These are phyloP conservation scores for Manis crassicaudata DNA, from an alignment of 2,797 vertebrate genomes.

Conservation along the genomic window DNA sequence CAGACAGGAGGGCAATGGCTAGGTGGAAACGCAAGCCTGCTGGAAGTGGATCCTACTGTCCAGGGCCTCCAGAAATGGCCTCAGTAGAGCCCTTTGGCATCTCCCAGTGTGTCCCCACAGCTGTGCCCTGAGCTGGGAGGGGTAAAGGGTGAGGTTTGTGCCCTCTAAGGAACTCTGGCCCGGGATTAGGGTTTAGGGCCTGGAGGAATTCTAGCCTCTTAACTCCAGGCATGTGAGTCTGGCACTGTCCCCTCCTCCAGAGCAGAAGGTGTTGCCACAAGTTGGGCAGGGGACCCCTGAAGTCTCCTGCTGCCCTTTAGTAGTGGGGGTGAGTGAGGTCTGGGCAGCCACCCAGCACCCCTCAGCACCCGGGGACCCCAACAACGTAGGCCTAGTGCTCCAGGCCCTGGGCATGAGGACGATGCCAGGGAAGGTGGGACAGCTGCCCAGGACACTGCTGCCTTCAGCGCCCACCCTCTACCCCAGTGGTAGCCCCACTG, in stretches of 20 bases:
- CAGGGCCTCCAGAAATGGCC: not conserved
- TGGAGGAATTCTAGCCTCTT: not conserved
- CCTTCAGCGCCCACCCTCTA: not conserved
- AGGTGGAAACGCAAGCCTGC: not conserved
- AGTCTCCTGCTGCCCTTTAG: not conserved
- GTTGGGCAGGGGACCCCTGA: not conserved
- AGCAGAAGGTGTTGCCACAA: not conserved
- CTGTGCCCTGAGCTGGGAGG: no score
- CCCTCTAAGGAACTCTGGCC: not conserved
- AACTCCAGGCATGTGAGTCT: not conserved
- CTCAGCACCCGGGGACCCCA: not conserved
- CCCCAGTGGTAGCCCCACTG: not conserved
- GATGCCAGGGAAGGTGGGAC: not conserved
- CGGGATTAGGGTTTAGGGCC: not conserved
- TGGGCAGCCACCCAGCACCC: not conserved
- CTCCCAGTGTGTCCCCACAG: not conserved
- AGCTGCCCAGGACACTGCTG: not conserved
- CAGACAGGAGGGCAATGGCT: not conserved
- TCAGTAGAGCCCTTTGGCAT: not conserved
- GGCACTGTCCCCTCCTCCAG: not conserved
- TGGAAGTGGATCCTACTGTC: not conserved
- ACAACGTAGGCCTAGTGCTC: not conserved
- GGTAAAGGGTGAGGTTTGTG: not conserved
- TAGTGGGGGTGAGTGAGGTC: not conserved
- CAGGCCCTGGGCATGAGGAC: not conserved